These are phyloP conservation scores for Grammomys dolichurus DNA, from an alignment of 2,113 vertebrate genomes.

Conservation along the genomic window DNA sequence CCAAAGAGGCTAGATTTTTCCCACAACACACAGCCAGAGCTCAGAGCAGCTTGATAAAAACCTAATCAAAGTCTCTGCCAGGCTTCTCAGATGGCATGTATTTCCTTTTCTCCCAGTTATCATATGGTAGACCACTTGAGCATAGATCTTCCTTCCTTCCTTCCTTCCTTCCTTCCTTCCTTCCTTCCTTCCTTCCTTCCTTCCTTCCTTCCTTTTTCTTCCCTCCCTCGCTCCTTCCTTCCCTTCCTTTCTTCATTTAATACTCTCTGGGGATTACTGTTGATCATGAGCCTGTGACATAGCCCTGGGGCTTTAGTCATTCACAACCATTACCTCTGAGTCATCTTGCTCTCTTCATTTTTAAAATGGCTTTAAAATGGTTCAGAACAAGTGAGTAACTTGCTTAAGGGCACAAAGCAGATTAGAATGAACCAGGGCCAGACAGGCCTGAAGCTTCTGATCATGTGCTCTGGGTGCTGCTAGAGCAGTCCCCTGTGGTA, in stretches of 20 bases:
- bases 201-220: fast-evolving
- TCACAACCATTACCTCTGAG: neutral
- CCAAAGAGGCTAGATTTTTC: neutral
- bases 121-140: fast-evolving
- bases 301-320: fast-evolving
- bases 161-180: no score
- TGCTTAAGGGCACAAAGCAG: neutral
- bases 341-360: neutral
- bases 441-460: no score
- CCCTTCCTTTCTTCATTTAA: no score
- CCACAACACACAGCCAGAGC: neutral
- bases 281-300: fast-evolving
- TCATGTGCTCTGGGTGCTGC: neutral
- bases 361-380: neutral
- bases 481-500: fast-evolving
- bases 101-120: fast-evolving
- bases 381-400: no score
- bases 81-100: neutral
- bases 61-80: neutral
- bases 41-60: neutral
- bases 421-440: neutral
- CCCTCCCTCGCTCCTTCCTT: no score
- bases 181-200: fast-evolving
- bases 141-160: no score
- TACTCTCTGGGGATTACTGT: no score